phyloP scores from a whole-genome alignment of 2,797 vertebrate species.

The Xerus rutilus region DNA sequence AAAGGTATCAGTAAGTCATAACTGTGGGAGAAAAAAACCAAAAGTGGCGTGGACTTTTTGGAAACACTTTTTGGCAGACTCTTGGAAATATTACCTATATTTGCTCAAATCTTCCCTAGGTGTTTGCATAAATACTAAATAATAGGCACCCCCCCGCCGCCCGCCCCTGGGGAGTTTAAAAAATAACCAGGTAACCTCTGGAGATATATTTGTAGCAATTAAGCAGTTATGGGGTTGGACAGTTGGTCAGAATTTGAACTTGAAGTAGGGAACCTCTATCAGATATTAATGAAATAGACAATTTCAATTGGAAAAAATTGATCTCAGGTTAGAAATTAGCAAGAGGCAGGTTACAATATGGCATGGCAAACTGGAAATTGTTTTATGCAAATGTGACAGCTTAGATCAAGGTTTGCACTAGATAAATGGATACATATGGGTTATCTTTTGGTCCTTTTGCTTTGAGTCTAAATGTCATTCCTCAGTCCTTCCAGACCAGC shows the following conservation, averaged over 20 bases:
- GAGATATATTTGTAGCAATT: neutral
- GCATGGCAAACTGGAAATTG: neutral
- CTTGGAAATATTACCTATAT: neutral
- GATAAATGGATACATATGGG: neutral
- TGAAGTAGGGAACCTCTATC: neutral
- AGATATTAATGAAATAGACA: neutral
- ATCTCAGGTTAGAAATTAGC: neutral
- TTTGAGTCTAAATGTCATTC: neutral
- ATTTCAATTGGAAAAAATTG: neutral
- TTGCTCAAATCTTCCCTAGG: neutral
- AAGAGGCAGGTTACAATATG: neutral
- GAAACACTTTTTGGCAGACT: neutral
- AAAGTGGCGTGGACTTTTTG: too few species aligned
- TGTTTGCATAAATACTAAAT: neutral
- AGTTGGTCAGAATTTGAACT: constrained; percentile 34
- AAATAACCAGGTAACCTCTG: neutral
- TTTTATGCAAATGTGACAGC: neutral
- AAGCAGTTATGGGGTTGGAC: neutral
- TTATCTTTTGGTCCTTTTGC: neutral
- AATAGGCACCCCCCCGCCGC: neutral
- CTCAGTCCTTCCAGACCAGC: neutral
- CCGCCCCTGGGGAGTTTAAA: neutral
- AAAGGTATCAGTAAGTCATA: neutral
- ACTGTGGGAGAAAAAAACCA: neutral
- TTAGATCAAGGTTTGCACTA: neutral